Percentiles rank a stretch among this genome's conserved stretches.
Evolutionary conservation across 2,113 vertebrate species (phyloP).

Genomic region (Synodontis membranacea): DNA sequence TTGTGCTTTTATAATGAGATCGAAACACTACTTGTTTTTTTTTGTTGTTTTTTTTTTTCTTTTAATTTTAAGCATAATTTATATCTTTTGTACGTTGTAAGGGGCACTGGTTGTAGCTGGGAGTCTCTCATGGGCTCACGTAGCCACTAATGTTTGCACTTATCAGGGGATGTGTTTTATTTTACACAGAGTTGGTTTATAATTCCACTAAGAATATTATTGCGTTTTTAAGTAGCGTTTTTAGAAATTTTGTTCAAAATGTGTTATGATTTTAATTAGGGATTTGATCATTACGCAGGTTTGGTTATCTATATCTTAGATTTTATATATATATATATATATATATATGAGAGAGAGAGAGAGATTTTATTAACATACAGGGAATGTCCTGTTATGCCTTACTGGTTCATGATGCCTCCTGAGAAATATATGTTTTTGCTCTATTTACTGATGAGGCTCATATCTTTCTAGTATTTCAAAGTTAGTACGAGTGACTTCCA

Average conservation of each 20-base stretch:
- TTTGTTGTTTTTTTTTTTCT: neutral
- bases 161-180: slow-evolving; percentile 23
- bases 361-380: too few relatives aligned
- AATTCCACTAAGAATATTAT: slow-evolving; percentile 4
- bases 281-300: neutral
- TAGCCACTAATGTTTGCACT: slow-evolving; percentile 47
- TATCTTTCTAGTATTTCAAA: slow-evolving; percentile 56
- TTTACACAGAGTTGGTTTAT: neutral
- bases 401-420: neutral
- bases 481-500: slow-evolving; percentile 58
- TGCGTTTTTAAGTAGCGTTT: slow-evolving; percentile 15
- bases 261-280: neutral
- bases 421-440: neutral
- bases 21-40: slow-evolving; percentile 62
- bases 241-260: neutral
- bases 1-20: slow-evolving; percentile 53
- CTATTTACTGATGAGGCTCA: slow-evolving; percentile 60
- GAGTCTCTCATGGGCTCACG: slow-evolving; percentile 27
- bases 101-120: slow-evolving; percentile 39
- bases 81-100: slow-evolving; percentile 49
- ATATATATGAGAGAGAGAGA: too few relatives aligned
- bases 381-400: neutral
- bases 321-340: neutral
- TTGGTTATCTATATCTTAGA: too few relatives aligned
- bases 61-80: slow-evolving; percentile 53